These are phyloP conservation scores for Phaethornis superciliosus DNA, from an alignment of 2,113 vertebrate genomes.

Conservation along the genomic window DNA sequence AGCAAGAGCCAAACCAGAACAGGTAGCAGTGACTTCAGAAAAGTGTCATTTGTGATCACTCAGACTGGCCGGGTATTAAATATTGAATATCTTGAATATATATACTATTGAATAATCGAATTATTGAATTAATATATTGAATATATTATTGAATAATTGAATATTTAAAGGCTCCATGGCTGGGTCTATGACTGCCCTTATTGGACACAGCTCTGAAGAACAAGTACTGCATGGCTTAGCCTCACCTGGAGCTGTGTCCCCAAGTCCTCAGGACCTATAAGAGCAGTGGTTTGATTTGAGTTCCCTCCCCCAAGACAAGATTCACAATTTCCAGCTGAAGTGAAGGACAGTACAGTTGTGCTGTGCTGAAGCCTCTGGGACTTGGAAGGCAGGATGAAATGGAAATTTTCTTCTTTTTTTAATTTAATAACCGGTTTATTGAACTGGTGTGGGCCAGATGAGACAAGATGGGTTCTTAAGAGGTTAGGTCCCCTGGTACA, in stretches of 20 bases:
- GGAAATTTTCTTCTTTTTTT: neutral
- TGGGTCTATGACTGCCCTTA: neutral
- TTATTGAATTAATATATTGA: no score
- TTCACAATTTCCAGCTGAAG: constrained; percentile 4
- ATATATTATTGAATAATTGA: no score
- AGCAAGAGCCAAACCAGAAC: neutral
- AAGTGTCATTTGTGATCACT: neutral
- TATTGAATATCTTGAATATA: neutral
- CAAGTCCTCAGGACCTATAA: neutral
- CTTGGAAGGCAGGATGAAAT: constrained; percentile 34
- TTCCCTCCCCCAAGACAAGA: neutral
- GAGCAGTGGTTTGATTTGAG: neutral
- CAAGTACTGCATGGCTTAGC: neutral
- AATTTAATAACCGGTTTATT: neutral
- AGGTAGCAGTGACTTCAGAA: neutral
- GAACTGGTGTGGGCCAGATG: neutral
- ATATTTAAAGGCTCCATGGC: neutral
- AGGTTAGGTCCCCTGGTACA: neutral
- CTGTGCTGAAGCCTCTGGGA: constrained; percentile 26
- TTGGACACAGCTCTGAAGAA: neutral
- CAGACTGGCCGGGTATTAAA: neutral
- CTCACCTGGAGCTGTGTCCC: neutral
- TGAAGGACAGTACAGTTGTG: neutral
- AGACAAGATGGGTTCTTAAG: constrained; percentile 19
- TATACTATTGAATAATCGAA: no score